Evolutionary conservation across 2,888 invertebrate species (phyloP), one percentile per base, ranked within the genome.

Genomic region (Ditylenchus weischeri): DNA sequence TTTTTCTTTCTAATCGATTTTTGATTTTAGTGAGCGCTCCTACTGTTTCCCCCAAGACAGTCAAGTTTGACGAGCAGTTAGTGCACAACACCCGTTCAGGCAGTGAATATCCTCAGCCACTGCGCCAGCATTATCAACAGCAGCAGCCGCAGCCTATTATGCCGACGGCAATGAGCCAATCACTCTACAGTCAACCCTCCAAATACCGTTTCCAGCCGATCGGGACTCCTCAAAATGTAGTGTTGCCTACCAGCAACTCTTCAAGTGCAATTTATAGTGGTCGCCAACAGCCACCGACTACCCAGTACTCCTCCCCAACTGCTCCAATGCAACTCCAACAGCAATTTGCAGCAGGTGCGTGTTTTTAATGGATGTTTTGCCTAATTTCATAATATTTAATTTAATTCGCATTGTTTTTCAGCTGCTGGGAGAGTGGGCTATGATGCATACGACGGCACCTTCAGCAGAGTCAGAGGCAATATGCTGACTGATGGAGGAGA

Each of bases 51-150:
- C 72, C 72, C 38, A 72, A 72, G 57, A 72, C 75, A 10, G 72
- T 72, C 49, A 72, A 73, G 57, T 72, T 72, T 66, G 64, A 75
- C 58, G 72, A 71, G 36, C 73, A 71, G 38, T 50, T 71, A 8
- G 72, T 54, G 19, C 67, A 62, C 11, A 59, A 72, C 23, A 38
- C 38, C 36, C 47, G 48, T 23, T 19, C 68, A 19, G 72, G 58
- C 64, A 71, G 57, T 35, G 70, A 47, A 21, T 54, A 54, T 54
- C 54, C 54, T 13, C 54, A 21, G 54, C 11, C 13, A 10, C 5
- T 13, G 10, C 21, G 18, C 29, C 54, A 35, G 1, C 62, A 62
- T 15, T 61, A 43, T 11, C 48, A 47, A 13, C 62, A 62, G 23
- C 62, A 62, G 29, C 43, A 35, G 50, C 62, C 23, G n/a, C 48